Base-by-base conservation (phyloP, 2,888 invertebrate species). In the Blastobasis lacticolella region DNA sequence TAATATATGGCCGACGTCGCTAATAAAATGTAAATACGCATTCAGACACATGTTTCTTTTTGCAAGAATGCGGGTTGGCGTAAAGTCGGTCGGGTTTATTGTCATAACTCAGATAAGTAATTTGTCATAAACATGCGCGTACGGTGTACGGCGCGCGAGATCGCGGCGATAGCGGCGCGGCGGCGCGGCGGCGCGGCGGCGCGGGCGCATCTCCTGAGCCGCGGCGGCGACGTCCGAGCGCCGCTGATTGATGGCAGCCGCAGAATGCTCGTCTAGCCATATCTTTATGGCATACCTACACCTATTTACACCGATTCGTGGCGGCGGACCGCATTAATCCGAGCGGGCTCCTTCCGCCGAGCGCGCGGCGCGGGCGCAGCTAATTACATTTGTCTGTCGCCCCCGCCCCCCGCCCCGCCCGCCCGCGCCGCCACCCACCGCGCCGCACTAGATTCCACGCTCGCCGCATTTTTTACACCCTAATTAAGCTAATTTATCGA, bases 401-500 rank as follows among this genome's bases (percentile, higher is more conserved):
- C 46, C 23, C 23, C 52, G 50, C 50, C 42, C 54, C 55, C 58
- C 57, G 51, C 51, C 55, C 46, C 50, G 49, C 50, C 45, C 54
- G 55, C 56, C 50, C 53, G 57, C 54, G 42, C 61, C 75, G 62
- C 85, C 85, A 85, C 86, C 86, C 86, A 85, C 80, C 62, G 74
- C 63, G 78, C 57, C 71, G 75, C 73, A 72, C 82, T 85, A 85
- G 84, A 81, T 83, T 79, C 84, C 79, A 69, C 75, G 71, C 73
- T 73, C 67, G 75, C 67, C 69, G 67, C 71, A 71, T 83, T 81
- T 82, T 85, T 84, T 83, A 83, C 82, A 79, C 86, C 83, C 85
- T 84, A 86, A 87, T 87, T 87, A 87, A 84, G 78, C 79, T 87
- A 86, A 86, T 87, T 87, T 87, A 87, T 86, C 78, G 86, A 77